A percentile compares a stretch with the other conserved stretches of the same genome.
phyloP scores from a whole-genome alignment of 2,888 invertebrate genomes.

The Chromoteleia sp. region DNA sequence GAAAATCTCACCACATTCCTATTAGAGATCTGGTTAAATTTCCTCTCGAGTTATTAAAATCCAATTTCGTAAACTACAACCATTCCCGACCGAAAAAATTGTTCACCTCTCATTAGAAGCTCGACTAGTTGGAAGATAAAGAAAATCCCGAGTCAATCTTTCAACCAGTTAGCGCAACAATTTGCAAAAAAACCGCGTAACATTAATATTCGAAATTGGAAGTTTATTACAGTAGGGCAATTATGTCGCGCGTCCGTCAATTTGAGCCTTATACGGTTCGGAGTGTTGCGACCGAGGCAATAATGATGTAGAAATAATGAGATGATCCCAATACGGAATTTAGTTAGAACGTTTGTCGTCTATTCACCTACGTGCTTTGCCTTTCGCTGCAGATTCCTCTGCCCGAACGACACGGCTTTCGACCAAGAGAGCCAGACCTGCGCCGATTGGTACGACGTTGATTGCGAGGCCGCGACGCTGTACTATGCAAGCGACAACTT shows the following conservation, averaged over 20 bases:
- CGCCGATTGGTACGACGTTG: slow-evolving; percentile 96
- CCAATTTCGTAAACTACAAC: too few species aligned
- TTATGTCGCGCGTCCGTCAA: slow-evolving; percentile 44
- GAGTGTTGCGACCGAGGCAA: slow-evolving; percentile 36
- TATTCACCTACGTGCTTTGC: slow-evolving; percentile 45
- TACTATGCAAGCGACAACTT: slow-evolving; percentile 94
- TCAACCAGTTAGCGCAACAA: slow-evolving; percentile 7
- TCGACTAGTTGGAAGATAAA: slow-evolving; percentile 1
- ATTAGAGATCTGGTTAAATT: too few species aligned
- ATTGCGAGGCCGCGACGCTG: slow-evolving; percentile 92
- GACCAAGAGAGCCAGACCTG: slow-evolving; percentile 97
- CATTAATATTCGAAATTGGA: slow-evolving; percentile 57
- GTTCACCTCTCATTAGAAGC: background rate
- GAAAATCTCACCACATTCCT: too few species aligned
- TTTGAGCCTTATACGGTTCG: slow-evolving; percentile 43
- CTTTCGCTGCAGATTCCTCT: slow-evolving; percentile 89
- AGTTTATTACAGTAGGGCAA: slow-evolving; percentile 53
- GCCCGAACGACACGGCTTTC: slow-evolving; percentile 95
- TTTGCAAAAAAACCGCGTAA: slow-evolving; percentile 24
- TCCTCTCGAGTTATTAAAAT: too few species aligned
- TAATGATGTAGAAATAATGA: slow-evolving; percentile 66
- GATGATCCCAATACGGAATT: slow-evolving; percentile 56
- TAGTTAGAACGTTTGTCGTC: slow-evolving; percentile 24
- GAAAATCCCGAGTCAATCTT: background rate
- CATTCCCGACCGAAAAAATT: too few species aligned